Evolutionary conservation across 2,113 vertebrate genomes (phyloP), one percentile per base, ranked within the genome.

Genomic region (Grammomys dolichurus): DNA sequence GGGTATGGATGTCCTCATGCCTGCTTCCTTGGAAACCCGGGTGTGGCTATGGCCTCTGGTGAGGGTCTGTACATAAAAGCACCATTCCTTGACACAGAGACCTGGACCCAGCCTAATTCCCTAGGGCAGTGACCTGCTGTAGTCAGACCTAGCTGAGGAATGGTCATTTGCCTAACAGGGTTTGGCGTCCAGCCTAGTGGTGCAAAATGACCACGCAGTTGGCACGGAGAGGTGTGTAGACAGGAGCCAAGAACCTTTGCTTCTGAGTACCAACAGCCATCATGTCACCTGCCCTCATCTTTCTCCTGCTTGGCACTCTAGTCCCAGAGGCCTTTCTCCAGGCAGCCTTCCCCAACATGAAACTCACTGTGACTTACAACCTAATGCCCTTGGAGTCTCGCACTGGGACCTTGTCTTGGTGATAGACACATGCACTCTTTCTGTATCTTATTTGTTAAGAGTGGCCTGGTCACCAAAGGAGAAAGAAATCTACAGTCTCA

Each of bases 401-500:
- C 93, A 96, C 69, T 90, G 67, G 80, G 17, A 94, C 75, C 86
- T 94, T 60, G 58, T 76, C 93, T 91, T 95, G 78, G 56, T 19
- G 8, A 63, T 90, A 95, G 87, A 51, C 33, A 1, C 33, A 20
- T 3, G 54, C 22, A 67, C 28, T 24, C 48, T 73, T 26, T 77
- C 43, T 48, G 46, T 54, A 11, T 28, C 10, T 36, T 24, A 20
- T 63, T 93, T 60, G 40, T 85, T 54, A 54, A 89, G 87, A 78
- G 8, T 17, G 73, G 73, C 19, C 54, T 46, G 43, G n/a, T 80
- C 80, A 33, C 63, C 73, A 54, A 33, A 46, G 40, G 95, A 97
- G 60, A 93, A 43, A 95, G 63, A 94, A 92, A 97, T 96, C 80
- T 82, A 67, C 51, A 97, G 87, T 48, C 75, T 81, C 70, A 46